Base-by-base conservation (phyloP, 2,888 invertebrate genomes). In the Pomacea canaliculata region DNA sequence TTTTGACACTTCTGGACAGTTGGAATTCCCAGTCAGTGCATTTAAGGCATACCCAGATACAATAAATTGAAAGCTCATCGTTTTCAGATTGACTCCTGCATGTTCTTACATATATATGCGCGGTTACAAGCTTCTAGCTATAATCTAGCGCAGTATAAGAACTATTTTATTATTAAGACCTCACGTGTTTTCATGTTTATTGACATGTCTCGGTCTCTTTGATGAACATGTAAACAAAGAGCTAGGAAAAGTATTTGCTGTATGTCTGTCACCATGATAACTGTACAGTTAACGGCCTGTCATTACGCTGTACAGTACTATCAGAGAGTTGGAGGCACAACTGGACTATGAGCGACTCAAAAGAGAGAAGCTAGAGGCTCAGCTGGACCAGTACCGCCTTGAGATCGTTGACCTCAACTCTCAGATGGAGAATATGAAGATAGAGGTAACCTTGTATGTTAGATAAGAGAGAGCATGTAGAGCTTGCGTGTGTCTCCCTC, bases 311-410 rank as follows among this genome's bases (percentile, higher is more conserved):
- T 83, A 48, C 84, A 91, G 91, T 77, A 89, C 87, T 7, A 89
- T 91, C 71, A 85, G 83, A 76, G 91, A 91, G 78, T 80, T 91
- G 46, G 87, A 90, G 76, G 86, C 88, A 7, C 89, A 90, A 83
- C 80, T 91, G 71, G 91, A 91, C 73, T 89, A 90, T 79, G 91
- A 91, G 82, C 82, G 90, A 68, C 78, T 90, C 70, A 80, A 88
- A 60, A 80, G 91, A 65, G 91, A 91, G 81, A 89, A 89, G 71
- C 81, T 90, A 37, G 91, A 91, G 77, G 90, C 88, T 12, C 87
- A 89, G 79, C 79, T 91, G 27, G 91, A 91, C 75, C 87, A 90
- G 79, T 90, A 89, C 80, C 79, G 90, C 60, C 78, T 88, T 66
- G 90, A 91, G 75, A 87, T 90, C 72, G 85, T 86, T 8, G 87